A percentile compares a stretch with the other conserved stretches of the same genome.
phyloP scores from a whole-genome alignment of 1,140 invertebrate species.

The Campoletis sonorensis region DNA sequence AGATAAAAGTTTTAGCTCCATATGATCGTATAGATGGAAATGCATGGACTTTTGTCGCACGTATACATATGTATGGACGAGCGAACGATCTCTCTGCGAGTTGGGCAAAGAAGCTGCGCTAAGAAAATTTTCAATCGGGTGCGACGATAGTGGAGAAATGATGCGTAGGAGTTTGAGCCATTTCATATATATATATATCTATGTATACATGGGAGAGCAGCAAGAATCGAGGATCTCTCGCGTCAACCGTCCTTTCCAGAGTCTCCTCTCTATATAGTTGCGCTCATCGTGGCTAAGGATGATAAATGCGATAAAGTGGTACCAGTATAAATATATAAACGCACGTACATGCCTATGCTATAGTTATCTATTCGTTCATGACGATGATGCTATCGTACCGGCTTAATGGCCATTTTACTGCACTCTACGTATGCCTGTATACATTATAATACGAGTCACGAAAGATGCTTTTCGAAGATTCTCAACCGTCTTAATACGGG shows the following conservation, averaged over 20 bases:
- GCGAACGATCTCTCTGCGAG: background rate
- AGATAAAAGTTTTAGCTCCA: background rate
- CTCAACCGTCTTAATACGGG: background rate
- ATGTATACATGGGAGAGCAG: background rate
- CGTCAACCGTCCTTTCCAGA: slow-evolving; percentile 15
- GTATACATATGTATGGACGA: background rate
- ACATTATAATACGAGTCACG: slow-evolving; percentile 14
- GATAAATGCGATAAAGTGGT: slow-evolving; percentile 57
- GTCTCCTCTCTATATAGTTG: slow-evolving; percentile 31
- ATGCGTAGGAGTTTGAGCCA: slow-evolving; percentile 23
- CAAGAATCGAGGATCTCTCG: slow-evolving; percentile 24
- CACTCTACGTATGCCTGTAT: background rate
- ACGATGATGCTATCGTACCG: slow-evolving; percentile 50
- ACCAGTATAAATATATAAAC: slow-evolving; percentile 45
- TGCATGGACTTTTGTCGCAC: background rate
- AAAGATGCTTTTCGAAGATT: background rate
- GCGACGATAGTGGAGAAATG: background rate
- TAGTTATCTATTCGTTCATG: slow-evolving; percentile 41
- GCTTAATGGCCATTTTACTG: slow-evolving; percentile 50
- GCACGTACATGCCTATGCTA: background rate
- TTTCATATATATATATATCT: background rate
- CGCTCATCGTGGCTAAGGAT: slow-evolving; percentile 51
- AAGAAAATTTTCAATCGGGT: slow-evolving; percentile 33
- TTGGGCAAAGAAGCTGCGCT: slow-evolving; percentile 31
- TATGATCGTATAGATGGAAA: background rate